These are phyloP conservation scores for Furcula furcula DNA, from an alignment of 2,888 invertebrate species.

Conservation along the genomic window DNA sequence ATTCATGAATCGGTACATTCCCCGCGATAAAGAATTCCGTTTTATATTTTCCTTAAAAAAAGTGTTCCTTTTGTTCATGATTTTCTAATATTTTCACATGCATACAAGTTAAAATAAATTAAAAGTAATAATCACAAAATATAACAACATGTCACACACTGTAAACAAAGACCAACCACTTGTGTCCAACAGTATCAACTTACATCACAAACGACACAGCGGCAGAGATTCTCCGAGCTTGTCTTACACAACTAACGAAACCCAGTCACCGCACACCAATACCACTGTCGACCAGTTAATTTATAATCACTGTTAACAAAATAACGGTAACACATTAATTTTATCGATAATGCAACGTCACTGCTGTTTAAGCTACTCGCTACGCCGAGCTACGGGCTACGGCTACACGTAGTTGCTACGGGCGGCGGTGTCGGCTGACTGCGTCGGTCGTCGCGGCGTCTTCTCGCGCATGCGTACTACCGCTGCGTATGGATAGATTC, in stretches of 20 bases:
- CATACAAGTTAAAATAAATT: too few relatives aligned
- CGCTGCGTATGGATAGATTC: conserved; percentile 35
- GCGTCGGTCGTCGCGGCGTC: conserved; percentile 55
- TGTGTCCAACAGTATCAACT: conserved; percentile 36
- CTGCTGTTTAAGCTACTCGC: conserved; percentile 52
- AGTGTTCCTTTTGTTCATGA: not conserved
- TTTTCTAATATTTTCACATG: too few relatives aligned
- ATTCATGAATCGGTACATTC: conserved; percentile 4
- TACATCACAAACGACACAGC: conserved; percentile 40
- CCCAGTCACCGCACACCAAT: conserved; percentile 31
- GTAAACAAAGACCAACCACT: conserved; percentile 29
- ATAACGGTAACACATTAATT: conserved; percentile 4
- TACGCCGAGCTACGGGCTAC: conserved; percentile 42
- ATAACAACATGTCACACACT: conserved; percentile 4
- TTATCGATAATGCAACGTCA: conserved; percentile 41
- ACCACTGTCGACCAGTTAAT: conserved; percentile 27
- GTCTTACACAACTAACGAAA: conserved; percentile 30
- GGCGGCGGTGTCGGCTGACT: conserved; percentile 48
- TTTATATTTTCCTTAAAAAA: not conserved
- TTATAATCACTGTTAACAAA: conserved; percentile 19
- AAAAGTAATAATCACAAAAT: not conserved
- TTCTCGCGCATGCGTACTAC: conserved; percentile 58
- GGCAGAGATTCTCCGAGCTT: conserved; percentile 24
- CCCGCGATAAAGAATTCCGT: not conserved
- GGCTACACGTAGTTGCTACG: conserved; percentile 47